Evolutionary conservation across 2,113 vertebrate genomes (phyloP).

Genomic region (Daubentonia madagascariensis): DNA sequence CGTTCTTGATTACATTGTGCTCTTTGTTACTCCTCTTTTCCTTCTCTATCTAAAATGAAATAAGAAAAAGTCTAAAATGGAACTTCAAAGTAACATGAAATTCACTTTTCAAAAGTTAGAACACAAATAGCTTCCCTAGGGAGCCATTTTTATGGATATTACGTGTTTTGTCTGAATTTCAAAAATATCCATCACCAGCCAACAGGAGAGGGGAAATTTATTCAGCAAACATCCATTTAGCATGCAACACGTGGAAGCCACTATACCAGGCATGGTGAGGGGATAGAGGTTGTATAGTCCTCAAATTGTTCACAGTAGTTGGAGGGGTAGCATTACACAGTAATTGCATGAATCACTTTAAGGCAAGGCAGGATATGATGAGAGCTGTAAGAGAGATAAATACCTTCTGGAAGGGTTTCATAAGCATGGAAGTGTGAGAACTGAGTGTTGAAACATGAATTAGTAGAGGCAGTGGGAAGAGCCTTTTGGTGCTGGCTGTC

Average conservation of each 20-base stretch:
- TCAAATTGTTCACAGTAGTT: not conserved
- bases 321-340: not conserved
- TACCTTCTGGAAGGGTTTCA: not conserved
- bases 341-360: not conserved
- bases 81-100: slow-evolving; percentile 33
- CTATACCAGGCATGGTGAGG: not conserved
- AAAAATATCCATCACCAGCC: not conserved
- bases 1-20: not conserved
- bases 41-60: slow-evolving; percentile 18
- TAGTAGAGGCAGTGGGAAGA: not conserved
- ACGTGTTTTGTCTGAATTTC: slow-evolving; percentile 19
- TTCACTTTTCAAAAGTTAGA: slow-evolving; percentile 45
- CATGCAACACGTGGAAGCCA: not conserved
- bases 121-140: not conserved
- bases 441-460: not conserved
- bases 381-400: not conserved
- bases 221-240: not conserved
- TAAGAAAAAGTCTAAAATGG: not conserved
- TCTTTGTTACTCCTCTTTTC: not conserved
- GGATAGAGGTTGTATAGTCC: too few relatives aligned
- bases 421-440: not conserved
- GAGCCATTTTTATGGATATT: slow-evolving; percentile 27
- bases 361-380: not conserved
- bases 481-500: not conserved
- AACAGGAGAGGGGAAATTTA: not conserved